A percentile compares a stretch with the other conserved stretches of the same genome.
Conservation (phyloP, 2,888 invertebrate genomes). For the Drosophila affinis region DNA sequence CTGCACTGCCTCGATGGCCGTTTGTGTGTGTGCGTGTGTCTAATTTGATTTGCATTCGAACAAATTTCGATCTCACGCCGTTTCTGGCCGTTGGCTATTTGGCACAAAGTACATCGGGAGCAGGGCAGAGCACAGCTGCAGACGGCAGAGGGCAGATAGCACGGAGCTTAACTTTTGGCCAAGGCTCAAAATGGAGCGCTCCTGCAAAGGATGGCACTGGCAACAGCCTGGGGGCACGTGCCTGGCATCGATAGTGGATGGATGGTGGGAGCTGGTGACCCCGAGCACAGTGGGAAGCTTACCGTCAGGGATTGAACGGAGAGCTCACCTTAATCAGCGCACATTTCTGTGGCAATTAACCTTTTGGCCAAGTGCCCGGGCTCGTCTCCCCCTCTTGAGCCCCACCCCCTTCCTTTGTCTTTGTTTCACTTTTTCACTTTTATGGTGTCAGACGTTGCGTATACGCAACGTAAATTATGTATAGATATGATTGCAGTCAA, state of each 20-base stretch:
- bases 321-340: constrained; percentile 40
- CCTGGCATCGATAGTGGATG: neutral
- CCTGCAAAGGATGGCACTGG: constrained; percentile 5
- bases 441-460: constrained; percentile 30
- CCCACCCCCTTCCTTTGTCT: constrained; percentile 13
- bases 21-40: constrained; percentile 21
- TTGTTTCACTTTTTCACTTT: constrained; percentile 5
- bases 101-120: constrained; percentile 26
- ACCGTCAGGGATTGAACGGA: too few species aligned
- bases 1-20: too few species aligned
- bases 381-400: constrained; percentile 12
- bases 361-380: constrained; percentile 54
- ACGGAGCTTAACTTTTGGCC: constrained; percentile 28
- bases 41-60: constrained; percentile 68
- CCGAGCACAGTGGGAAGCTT: neutral
- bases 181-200: constrained; percentile 1
- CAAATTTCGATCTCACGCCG: constrained; percentile 48
- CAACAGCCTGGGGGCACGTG: too few species aligned
- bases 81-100: constrained; percentile 41
- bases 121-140: too few species aligned
- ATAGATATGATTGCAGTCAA: constrained; percentile 31
- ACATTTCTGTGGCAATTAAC: constrained; percentile 61
- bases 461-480: constrained; percentile 45
- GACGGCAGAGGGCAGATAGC: neutral
- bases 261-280: neutral